Evolutionary conservation across 2,113 vertebrate genomes (phyloP).

Genomic region (Pongo abelii): DNA sequence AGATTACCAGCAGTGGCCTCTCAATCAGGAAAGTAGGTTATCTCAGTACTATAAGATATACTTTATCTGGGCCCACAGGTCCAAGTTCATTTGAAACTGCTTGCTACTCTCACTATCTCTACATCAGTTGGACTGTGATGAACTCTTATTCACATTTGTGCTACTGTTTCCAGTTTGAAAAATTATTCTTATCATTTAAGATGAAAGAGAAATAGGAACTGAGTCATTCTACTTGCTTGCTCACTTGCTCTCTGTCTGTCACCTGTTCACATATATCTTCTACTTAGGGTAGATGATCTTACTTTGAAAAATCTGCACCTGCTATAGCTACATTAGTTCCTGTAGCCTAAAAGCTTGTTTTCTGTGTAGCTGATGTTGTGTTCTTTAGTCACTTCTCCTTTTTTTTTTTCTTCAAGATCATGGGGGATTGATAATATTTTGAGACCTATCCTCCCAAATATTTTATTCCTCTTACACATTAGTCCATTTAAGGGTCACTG

Average conservation of each 20-base stretch:
- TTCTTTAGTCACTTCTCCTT: slow-evolving; percentile 32
- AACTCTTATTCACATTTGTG: slow-evolving; percentile 17
- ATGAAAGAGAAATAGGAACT: slow-evolving; percentile 54
- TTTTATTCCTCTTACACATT: slow-evolving; percentile 33
- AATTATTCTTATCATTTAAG: slow-evolving; percentile 45
- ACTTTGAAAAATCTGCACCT: slow-evolving; percentile 47
- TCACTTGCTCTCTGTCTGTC: slow-evolving; percentile 15
- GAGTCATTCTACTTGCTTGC: neutral
- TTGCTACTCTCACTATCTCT: neutral
- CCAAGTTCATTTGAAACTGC: slow-evolving; percentile 17
- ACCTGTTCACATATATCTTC: slow-evolving; percentile 49
- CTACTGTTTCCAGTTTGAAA: slow-evolving; percentile 21
- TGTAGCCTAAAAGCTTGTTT: neutral
- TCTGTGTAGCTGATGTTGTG: neutral
- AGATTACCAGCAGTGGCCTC: neutral
- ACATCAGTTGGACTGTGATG: neutral
- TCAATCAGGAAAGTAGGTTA: neutral
- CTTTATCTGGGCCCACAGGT: neutral
- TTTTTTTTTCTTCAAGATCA: slow-evolving; percentile 23
- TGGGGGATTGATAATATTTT: neutral
- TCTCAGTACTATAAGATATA: neutral
- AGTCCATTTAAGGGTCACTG: slow-evolving; percentile 5
- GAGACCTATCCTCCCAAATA: neutral
- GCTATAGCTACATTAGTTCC: slow-evolving; percentile 3
- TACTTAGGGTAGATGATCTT: slow-evolving; percentile 41